These are phyloP conservation scores for Ctenosaura bakeri DNA, from an alignment of 2,797 vertebrate genomes.

Conservation along the genomic window DNA sequence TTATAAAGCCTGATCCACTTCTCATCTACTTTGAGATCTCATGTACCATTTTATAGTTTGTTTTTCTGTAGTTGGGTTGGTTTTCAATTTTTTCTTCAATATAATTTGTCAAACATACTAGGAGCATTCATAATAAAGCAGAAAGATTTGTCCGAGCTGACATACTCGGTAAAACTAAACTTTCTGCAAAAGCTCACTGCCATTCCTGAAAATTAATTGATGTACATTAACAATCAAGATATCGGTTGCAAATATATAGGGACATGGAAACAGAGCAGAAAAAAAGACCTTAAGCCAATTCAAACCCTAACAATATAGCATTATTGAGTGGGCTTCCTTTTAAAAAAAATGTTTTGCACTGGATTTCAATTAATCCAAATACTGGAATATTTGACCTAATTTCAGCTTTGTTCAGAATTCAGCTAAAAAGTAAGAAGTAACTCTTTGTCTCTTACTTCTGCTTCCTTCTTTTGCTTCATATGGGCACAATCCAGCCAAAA, in stretches of 20 bases:
- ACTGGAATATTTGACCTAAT: constrained; percentile 25
- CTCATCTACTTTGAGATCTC: background rate
- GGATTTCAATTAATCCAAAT: constrained; percentile 22
- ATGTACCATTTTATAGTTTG: constrained; percentile 5
- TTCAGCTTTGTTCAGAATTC: background rate
- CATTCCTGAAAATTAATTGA: constrained; percentile 5
- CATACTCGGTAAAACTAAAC: background rate
- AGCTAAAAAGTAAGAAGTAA: background rate
- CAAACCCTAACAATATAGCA: background rate
- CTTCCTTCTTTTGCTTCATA: background rate
- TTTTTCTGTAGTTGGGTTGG: constrained; percentile 23
- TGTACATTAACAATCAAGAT: background rate
- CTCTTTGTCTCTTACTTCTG: background rate
- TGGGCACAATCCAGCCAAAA: constrained; percentile 4
- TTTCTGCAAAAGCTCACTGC: background rate
- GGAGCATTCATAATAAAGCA: background rate
- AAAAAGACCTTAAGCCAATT: background rate
- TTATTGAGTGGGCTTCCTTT: background rate
- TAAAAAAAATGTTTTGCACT: background rate
- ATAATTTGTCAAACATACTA: background rate
- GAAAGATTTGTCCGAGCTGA: background rate
- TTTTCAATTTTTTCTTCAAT: background rate
- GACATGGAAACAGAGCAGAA: constrained; percentile 33
- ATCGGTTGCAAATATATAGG: background rate
- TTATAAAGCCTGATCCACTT: background rate